These are phyloP conservation scores for Drosophila malerkotliana DNA, from an alignment of 1,140 invertebrate genomes.

Conservation along the genomic window DNA sequence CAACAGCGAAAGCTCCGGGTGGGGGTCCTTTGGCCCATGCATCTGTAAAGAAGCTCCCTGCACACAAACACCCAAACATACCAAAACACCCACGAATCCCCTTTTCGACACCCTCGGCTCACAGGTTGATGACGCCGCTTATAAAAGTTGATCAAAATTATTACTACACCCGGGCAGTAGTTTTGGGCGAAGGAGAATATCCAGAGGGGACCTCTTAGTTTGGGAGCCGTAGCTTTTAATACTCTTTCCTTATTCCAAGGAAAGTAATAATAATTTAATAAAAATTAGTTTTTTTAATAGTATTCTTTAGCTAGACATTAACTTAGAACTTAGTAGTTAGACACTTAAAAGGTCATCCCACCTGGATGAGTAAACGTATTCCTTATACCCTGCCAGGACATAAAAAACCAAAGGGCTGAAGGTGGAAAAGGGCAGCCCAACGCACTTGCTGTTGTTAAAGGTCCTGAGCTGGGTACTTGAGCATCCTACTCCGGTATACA, in stretches of 20 bases:
- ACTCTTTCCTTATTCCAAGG: background rate
- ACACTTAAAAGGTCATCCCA: background rate
- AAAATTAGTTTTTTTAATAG: no score
- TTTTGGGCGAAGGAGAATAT: conserved; percentile 16
- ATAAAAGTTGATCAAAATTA: conserved; percentile 81
- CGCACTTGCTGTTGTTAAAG: conserved; percentile 20
- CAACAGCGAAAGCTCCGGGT: conserved; percentile 40
- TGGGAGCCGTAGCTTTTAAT: background rate
- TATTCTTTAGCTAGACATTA: no score
- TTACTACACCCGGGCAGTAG: conserved; percentile 62
- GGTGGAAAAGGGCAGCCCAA: conserved; percentile 13
- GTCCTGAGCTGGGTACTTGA: conserved; percentile 23
- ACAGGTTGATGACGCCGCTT: conserved; percentile 57
- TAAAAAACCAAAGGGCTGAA: conserved; percentile 20
- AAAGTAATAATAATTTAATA: no score
- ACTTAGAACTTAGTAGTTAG: no score
- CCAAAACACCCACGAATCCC: background rate
- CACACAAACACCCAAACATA: conserved; percentile 28
- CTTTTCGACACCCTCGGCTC: background rate
- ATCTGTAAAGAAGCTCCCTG: conserved; percentile 52
- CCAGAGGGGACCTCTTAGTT: background rate
- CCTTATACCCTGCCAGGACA: conserved; percentile 7
- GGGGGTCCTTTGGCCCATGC: conserved; percentile 33
- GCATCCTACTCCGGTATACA: conserved; percentile 3
- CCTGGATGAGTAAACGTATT: background rate